These are phyloP conservation scores for Solenodon paradoxus DNA, from an alignment of 2,113 vertebrate species.

Conservation along the genomic window DNA sequence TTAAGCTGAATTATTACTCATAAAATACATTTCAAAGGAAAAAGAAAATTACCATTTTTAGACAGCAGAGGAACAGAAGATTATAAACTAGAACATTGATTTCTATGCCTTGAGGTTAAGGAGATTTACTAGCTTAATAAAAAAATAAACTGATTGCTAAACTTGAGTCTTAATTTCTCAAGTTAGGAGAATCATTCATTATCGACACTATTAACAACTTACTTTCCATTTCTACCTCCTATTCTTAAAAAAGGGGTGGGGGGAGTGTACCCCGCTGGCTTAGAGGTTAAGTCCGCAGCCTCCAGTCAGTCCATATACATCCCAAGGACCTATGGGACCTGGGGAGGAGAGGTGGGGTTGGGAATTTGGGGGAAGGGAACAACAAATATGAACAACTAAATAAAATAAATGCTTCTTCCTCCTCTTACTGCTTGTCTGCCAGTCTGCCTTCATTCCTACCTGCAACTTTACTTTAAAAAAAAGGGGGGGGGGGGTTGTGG, in stretches of 20 bases:
- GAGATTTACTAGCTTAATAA: background rate
- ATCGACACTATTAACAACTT: background rate
- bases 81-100: background rate
- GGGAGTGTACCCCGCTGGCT: too few relatives aligned
- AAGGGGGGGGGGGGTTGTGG: fast-evolving
- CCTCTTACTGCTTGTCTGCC: too few relatives aligned
- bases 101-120: background rate
- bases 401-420: too few relatives aligned
- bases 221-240: background rate
- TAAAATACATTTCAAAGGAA: background rate
- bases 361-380: too few relatives aligned
- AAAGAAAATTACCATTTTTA: background rate
- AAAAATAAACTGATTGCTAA: background rate
- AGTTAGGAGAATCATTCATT: background rate
- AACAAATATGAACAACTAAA: too few relatives aligned
- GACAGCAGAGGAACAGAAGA: background rate
- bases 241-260: background rate
- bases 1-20: background rate
- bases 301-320: too few relatives aligned
- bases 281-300: too few relatives aligned
- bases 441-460: background rate
- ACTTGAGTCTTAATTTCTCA: conserved; percentile 1
- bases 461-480: too few relatives aligned
- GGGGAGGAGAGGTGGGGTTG: too few relatives aligned
- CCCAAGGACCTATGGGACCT: too few relatives aligned